A percentile compares a stretch with the other conserved stretches of the same genome.
phyloP scores from a whole-genome alignment of 2,888 invertebrate genomes.

The Cheilosia scutellata region DNA sequence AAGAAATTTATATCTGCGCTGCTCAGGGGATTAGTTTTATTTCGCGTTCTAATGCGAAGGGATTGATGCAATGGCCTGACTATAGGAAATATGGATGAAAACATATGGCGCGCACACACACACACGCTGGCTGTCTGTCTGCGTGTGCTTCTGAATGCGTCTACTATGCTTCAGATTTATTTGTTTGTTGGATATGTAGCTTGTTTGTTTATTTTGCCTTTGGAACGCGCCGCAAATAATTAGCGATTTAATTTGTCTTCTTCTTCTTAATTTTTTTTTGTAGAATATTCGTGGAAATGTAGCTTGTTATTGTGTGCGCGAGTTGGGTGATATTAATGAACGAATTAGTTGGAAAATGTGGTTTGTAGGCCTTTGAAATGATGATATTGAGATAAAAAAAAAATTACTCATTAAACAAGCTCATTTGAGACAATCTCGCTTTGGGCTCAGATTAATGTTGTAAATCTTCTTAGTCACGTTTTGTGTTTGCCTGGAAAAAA shows the following conservation, averaged over 20 bases:
- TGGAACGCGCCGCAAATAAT: constrained; percentile 59
- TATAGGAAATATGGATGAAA: constrained; percentile 31
- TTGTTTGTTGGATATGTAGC: constrained; percentile 15
- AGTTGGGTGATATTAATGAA: constrained; percentile 18
- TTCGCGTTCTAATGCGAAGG: constrained; percentile 1
- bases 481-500: neutral
- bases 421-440: no score
- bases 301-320: constrained; percentile 4
- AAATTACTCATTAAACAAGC: no score
- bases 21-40: neutral
- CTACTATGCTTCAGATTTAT: constrained; percentile 28
- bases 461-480: neutral
- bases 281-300: neutral
- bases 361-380: no score
- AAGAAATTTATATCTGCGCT: constrained; percentile 12
- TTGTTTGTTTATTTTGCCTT: constrained; percentile 37
- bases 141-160: constrained; percentile 15
- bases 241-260: constrained; percentile 55
- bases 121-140: neutral
- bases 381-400: no score
- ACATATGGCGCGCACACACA: constrained; percentile 19
- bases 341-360: constrained; percentile 4
- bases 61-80: constrained; percentile 22
- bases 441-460: neutral
- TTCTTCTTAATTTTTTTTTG: constrained; percentile 13